phyloP scores from a whole-genome alignment of 2,888 invertebrate species.

The Drosophila anomelani region DNA sequence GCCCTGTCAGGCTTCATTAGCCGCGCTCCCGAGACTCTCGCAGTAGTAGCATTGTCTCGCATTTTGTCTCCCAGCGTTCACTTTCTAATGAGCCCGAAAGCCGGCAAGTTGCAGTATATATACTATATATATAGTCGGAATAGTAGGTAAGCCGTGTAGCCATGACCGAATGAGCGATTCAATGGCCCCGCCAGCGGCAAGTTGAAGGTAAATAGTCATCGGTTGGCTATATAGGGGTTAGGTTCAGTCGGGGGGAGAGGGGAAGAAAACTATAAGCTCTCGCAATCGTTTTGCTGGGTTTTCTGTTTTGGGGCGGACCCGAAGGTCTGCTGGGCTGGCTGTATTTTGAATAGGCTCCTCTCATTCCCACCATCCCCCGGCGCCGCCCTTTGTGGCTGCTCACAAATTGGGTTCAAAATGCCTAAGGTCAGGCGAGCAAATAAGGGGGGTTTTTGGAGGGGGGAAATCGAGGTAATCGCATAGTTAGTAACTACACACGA shows the following conservation, averaged over 20 bases:
- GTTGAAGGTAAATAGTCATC: conserved; percentile 61
- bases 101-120: conserved; percentile 26
- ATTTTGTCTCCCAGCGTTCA: conserved; percentile 68
- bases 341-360: conserved; percentile 19
- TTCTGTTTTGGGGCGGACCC: conserved; percentile 58
- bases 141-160: conserved; percentile 51
- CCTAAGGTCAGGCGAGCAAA: conserved; percentile 69
- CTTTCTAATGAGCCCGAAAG: conserved; percentile 71
- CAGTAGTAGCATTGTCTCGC: conserved; percentile 40
- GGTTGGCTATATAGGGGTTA: conserved; percentile 15
- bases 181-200: conserved; percentile 65
- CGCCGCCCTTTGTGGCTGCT: conserved; percentile 39
- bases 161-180: conserved; percentile 72
- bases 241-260: conserved; percentile 3
- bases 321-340: conserved; percentile 59
- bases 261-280: conserved; percentile 49
- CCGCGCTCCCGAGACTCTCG: conserved; percentile 42
- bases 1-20: conserved; percentile 48
- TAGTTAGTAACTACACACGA: conserved; percentile 69
- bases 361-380: conserved; percentile 17
- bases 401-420: conserved; percentile 73
- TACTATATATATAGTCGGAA: conserved; percentile 11
- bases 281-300: conserved; percentile 61
- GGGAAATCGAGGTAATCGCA: conserved; percentile 60
- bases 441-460: conserved; percentile 5